Conservation (phyloP, 2,888 invertebrate species). For the Deroplatys truncata region DNA sequence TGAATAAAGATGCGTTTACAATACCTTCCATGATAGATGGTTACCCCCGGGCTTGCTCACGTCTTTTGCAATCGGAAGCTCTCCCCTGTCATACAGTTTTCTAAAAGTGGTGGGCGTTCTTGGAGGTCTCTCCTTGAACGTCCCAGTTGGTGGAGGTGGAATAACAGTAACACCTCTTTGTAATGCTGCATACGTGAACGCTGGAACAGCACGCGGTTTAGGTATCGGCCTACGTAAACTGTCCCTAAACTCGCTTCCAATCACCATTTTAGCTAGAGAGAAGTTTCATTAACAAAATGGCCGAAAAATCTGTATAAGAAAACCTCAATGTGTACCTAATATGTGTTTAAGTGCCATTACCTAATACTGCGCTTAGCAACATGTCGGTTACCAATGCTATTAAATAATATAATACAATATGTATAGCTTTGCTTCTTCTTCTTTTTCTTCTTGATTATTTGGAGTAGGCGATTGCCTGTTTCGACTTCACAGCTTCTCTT, state of each 20-base stretch:
- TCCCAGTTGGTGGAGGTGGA: slow-evolving; percentile 61
- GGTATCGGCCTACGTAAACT: slow-evolving; percentile 51
- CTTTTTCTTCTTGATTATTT: no score
- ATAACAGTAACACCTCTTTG: slow-evolving; percentile 74
- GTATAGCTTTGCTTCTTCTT: no score
- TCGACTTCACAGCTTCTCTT: no score
- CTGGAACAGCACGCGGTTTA: slow-evolving; percentile 57
- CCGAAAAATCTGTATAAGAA: background rate
- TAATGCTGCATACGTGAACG: slow-evolving; percentile 79
- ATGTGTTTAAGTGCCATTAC: background rate
- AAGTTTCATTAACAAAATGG: background rate
- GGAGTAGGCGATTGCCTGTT: no score
- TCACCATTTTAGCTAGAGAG: background rate
- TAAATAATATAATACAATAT: background rate
- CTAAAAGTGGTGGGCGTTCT: slow-evolving; percentile 59
- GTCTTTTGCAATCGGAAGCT: slow-evolving; percentile 73
- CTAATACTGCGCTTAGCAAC: background rate
- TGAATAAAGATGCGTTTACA: no score
- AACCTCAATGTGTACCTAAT: no score
- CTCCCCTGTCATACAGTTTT: slow-evolving; percentile 70
- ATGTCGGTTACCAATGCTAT: no score
- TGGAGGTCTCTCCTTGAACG: slow-evolving; percentile 47
- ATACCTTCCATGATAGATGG: slow-evolving; percentile 69
- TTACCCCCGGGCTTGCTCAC: slow-evolving; percentile 57
- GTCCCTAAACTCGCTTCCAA: slow-evolving; percentile 54